phyloP scores from a whole-genome alignment of 2,797 vertebrate species.

The Xiphorhynchus erythropygius region DNA sequence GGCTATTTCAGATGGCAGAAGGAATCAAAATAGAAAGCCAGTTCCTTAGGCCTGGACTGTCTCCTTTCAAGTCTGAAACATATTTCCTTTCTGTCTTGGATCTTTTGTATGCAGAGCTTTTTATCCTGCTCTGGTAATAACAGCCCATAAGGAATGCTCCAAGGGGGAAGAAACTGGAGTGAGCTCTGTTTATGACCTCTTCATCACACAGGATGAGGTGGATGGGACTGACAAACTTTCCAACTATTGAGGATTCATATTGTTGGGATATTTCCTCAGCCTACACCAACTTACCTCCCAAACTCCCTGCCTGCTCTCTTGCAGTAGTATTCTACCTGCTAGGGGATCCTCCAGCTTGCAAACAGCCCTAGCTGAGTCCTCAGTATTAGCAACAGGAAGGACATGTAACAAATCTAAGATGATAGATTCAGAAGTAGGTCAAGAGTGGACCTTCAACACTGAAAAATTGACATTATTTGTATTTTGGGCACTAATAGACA shows the following conservation, averaged over 20 bases:
- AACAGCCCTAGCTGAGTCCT: neutral
- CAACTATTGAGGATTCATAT: neutral
- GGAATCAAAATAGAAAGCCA: slow-evolving; percentile 47
- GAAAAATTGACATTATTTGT: neutral
- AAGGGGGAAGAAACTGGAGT: neutral
- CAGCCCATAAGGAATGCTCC: neutral
- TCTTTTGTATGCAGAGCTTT: slow-evolving; percentile 11
- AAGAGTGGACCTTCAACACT: neutral
- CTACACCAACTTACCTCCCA: rapidly evolving
- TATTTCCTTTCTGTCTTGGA: slow-evolving; percentile 46
- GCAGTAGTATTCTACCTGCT: neutral
- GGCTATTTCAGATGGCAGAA: slow-evolving; percentile 59
- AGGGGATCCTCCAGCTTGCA: neutral
- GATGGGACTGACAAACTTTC: neutral
- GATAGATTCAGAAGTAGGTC: neutral
- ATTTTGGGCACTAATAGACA: neutral
- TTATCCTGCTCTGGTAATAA: neutral
- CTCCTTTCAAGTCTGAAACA: slow-evolving; percentile 48
- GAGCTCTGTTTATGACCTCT: neutral
- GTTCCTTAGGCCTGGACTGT: neutral
- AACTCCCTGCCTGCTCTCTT: neutral
- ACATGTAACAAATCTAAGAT: neutral
- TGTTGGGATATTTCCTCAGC: neutral
- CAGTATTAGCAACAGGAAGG: neutral
- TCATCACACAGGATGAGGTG: neutral